These are phyloP conservation scores for Climacteris rufus DNA, from an alignment of 2,113 vertebrate species.

Conservation along the genomic window DNA sequence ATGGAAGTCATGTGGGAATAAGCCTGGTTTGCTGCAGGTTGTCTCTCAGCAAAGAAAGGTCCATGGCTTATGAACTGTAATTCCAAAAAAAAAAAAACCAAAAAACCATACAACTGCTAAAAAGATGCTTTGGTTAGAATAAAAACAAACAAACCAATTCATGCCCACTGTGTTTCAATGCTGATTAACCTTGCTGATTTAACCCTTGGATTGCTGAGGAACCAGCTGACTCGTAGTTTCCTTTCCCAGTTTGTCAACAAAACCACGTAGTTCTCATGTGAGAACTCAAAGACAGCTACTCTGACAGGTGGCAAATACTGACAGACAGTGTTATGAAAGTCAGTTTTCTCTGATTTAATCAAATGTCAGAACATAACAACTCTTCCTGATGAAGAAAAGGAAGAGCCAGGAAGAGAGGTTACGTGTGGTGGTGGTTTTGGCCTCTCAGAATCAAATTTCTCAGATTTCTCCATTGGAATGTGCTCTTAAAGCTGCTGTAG, in stretches of 20 bases:
- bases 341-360: not conserved
- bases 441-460: not conserved
- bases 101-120: not conserved
- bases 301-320: not conserved
- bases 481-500: not conserved
- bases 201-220: not conserved
- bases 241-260: not conserved
- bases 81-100: not conserved
- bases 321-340: not conserved
- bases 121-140: not conserved
- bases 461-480: not conserved
- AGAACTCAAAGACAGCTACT: not conserved
- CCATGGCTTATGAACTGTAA: fast-evolving
- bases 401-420: too few species aligned
- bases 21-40: not conserved
- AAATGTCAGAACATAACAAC: not conserved
- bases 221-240: not conserved
- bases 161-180: not conserved
- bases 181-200: too few species aligned
- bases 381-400: not conserved
- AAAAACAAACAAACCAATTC: fast-evolving
- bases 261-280: not conserved
- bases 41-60: not conserved
- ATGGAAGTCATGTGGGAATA: not conserved
- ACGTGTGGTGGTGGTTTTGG: fast-evolving